Evolutionary conservation across 2,113 vertebrate genomes (phyloP), one percentile per base, ranked within the genome.

Genomic region (Anarhynchus alexandrinus): DNA sequence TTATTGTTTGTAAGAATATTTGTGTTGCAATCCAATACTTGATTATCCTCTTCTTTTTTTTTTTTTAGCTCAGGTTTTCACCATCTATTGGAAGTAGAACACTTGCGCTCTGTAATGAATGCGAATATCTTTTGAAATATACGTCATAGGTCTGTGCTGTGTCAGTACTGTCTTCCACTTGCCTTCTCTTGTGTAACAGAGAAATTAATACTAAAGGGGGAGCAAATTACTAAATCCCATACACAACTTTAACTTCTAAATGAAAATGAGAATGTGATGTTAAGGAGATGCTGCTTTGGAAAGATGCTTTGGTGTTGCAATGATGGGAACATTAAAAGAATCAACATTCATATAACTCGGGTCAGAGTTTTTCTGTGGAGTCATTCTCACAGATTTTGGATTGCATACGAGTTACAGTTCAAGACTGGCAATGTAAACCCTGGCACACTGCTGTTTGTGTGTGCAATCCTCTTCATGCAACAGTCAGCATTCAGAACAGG

Each of bases 401-500:
- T 34, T 55, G 36, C 47, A 5, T 17, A 19, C 0, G 11, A 80
- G 15, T 43, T 80, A 22, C 1, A 3, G 32, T 13, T 74, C 47
- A 36, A 73, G 67, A 62, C 38, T 38, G 49, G 40, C 32, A 38
- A 5, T 0, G 0, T 34, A 26, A 52, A n/a, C 9, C 34, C 29
- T 1, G 1, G 30, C 40, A 29, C 2, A 1, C 18, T 40, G 84
- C 43, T 66, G 25, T 15, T 15, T 7, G 0, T 5, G 22, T 51
- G 3, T n/a, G 26, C 21, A 38, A 3, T 34, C 27, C 22, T 79
- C 36, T 36, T 32, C 7, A 4, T 34, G 43, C 23, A 30, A 29
- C 8, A 32, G 40, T 9, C 1, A 2, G 40, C 27, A 8, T 49
- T 55, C 22, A 23, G 43, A 71, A 17, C 14, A 55, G 29, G 47